Evolutionary conservation across 2,113 vertebrate genomes (phyloP), one percentile per base, ranked within the genome.

Genomic region (Mirza zaza): DNA sequence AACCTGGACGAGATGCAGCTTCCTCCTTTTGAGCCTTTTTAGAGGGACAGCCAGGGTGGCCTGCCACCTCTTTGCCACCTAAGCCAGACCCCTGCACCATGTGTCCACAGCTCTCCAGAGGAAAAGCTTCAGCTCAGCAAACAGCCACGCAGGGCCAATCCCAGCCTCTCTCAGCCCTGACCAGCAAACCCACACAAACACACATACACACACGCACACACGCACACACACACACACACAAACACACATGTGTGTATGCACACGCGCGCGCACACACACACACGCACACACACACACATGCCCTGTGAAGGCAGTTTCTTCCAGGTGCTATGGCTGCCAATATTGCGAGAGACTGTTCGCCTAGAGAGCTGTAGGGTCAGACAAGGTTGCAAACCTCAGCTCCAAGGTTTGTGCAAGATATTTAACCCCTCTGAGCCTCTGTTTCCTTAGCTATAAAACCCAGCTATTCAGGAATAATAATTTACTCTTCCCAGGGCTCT

Each of bases 281-380:
- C 42, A 42, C 42, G 6, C 42, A 48, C 48, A 11, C 48, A 48
- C 1, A 9, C 48, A 48, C 36, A 23, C 45, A 65, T 3, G 10
- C 0, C 1, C 61, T 11, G 0, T 2, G 10, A 8, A 42, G 21
- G 18, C 57, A 48, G 48, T 48, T 80, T 36, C 67, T 12, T 2
- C 25, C 57, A 3, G 18, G 8, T 25, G 5, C 63, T 9, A 0
- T 70, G 45, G 55, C 17, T 77, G 1, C 27, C 2, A 10, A 4
- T 52, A 71, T 67, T n/a, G 25, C 0, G 6, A 83, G 65, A 57
- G 6, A 42, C 87, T 86, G 6, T 45, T 61, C 71, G 6, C 21
- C 36, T 18, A 27, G 27, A 79, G 36, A 23, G 8, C 23, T 21
- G 14, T 45, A 8, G 20, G 67, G 27, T 67, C 50, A 50, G 61